Percentiles rank a stretch among this genome's conserved stretches.
phyloP scores from a whole-genome alignment of 2,113 vertebrate genomes.

The Irena cyanogastra region DNA sequence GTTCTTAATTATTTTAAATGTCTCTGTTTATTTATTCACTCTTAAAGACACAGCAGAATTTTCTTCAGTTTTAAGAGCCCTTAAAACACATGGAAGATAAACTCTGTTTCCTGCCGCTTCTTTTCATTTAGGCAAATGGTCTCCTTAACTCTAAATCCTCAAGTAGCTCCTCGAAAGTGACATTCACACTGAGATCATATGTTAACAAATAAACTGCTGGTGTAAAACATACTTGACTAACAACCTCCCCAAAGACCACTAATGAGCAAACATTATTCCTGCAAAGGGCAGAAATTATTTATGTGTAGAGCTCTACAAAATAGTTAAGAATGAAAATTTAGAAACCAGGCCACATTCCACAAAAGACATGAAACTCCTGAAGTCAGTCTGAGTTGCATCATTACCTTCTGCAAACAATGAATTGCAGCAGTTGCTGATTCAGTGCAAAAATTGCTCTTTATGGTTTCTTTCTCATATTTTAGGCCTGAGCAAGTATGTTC shows the following conservation, averaged over 20 bases:
- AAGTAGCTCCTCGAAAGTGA: neutral
- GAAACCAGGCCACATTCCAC: neutral
- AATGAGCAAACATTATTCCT: neutral
- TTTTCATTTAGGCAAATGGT: neutral
- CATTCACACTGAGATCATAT: neutral
- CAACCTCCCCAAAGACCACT: neutral
- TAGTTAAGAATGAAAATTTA: neutral
- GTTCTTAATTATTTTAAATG: neutral
- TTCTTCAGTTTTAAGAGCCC: neutral
- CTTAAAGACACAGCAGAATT: neutral
- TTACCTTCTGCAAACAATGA: neutral
- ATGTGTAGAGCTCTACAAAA: neutral
- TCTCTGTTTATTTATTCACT: neutral
- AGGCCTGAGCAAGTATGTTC: neutral
- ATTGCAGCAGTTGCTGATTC: neutral
- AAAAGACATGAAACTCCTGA: neutral
- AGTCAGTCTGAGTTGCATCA: neutral
- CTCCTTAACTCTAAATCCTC: neutral
- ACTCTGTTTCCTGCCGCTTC: neutral
- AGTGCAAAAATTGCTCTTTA: neutral
- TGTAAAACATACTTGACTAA: neutral
- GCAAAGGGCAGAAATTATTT: neutral
- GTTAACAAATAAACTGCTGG: neutral
- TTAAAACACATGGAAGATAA: neutral
- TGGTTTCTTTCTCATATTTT: neutral